Evolutionary conservation across 2,113 vertebrate species (phyloP), one percentile per base, ranked within the genome.

Genomic region (Cynoglossus semilaevis): DNA sequence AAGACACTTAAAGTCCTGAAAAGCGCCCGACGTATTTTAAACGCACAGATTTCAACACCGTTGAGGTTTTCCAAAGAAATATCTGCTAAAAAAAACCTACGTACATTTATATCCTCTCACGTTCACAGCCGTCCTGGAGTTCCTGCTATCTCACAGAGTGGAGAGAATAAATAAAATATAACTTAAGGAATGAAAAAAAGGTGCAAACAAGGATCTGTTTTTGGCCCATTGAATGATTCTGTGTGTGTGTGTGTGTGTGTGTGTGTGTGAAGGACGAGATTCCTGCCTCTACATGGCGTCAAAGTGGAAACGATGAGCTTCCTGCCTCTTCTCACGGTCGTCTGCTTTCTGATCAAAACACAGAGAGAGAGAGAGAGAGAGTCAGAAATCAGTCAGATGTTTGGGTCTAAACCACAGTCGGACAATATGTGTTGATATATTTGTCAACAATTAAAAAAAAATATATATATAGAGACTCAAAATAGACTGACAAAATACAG

Each of bases 291-390:
- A 99, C 97, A 99, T 99, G 76, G 96, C 97, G 67, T 99, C 97
- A 62, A 99, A 99, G 87, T 99, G 97, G 88, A 99, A 99, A 51
- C 97, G 94, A 70, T 99, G 97, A 43, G 97, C 97, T 86, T 99
- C 96, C 72, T 98, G 97, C 36, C 96, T 89, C 79, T 99, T 99
- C 89, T 99, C 97, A 63, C 96, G 89, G 73, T 98, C 96, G 58
- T 99, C 97, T 15, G 96, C 96, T 96, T 99, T 99, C 97, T 99
- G 90, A 65, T 92, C 91, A 82, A 91, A 35, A 89, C 13, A 47
- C 58, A 79, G 29, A 69, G 16, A 13, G 11, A 38, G 37, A 15
- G 48, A 57, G 38, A 41, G 35, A 53, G n/a, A 42, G 8, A 66
- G 7, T 51, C 2, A 47, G 3, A 48, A 13, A 38, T 12, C 22